phyloP scores from a whole-genome alignment of 2,113 vertebrate genomes.

The Rattus rattus region DNA sequence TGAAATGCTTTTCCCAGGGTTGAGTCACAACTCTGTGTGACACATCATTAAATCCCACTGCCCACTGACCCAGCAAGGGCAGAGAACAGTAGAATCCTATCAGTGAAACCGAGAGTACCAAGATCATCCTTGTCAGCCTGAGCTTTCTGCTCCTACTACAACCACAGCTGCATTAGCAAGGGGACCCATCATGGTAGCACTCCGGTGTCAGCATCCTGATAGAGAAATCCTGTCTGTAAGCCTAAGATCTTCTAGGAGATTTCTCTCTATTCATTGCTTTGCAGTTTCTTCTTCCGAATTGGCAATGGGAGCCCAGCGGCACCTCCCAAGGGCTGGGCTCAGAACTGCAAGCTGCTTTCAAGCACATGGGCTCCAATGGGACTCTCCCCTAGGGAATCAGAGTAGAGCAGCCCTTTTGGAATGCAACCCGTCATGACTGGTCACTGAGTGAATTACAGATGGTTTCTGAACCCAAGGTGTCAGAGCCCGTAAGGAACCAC shows the following conservation, averaged over 20 bases:
- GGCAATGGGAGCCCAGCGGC: background rate
- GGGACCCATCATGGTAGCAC: background rate
- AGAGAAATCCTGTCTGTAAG: background rate
- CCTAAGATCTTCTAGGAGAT: background rate
- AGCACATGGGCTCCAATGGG: background rate
- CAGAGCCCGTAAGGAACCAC: background rate
- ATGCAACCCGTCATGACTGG: background rate
- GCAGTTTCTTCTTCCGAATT: background rate
- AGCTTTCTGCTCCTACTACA: background rate
- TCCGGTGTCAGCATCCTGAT: background rate
- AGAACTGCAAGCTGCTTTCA: background rate
- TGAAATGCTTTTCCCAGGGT: conserved; percentile 26
- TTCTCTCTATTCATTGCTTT: background rate
- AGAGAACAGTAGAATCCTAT: background rate
- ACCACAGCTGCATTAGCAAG: background rate
- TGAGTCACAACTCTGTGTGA: conserved; percentile 23
- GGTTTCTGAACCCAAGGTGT: background rate
- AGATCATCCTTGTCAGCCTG: background rate
- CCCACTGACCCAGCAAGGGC: background rate
- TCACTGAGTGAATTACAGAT: background rate
- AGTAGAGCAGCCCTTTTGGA: background rate
- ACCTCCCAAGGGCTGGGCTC: background rate
- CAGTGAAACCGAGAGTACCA: background rate
- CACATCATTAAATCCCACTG: conserved; percentile 47
- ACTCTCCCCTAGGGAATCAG: background rate